These are phyloP conservation scores for Rhogogaster chlorosoma DNA, from an alignment of 2,888 invertebrate genomes.

Conservation along the genomic window DNA sequence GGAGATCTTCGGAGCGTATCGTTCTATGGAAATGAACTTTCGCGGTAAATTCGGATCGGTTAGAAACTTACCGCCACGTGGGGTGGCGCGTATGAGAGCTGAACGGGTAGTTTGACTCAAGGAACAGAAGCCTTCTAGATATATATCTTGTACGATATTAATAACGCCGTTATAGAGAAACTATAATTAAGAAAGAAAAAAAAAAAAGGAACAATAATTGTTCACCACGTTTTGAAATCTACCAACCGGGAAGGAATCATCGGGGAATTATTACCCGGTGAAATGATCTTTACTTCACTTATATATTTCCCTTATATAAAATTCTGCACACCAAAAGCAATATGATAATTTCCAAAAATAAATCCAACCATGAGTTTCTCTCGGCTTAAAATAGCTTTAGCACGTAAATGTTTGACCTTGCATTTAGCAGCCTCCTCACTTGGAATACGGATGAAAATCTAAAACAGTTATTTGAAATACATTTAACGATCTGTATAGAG, in stretches of 20 bases:
- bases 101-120: slow-evolving; percentile 3
- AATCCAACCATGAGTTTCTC: slow-evolving; percentile 1
- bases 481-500: background rate
- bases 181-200: background rate
- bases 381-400: background rate
- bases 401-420: slow-evolving; percentile 26
- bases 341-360: slow-evolving; percentile 39
- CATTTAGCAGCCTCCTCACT: slow-evolving; percentile 13
- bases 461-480: background rate
- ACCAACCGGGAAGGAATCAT: background rate
- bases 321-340: background rate
- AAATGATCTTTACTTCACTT: background rate
- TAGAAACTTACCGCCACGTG: slow-evolving; percentile 43
- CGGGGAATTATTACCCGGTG: background rate
- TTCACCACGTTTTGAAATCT: background rate
- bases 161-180: background rate
- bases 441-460: background rate
- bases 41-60: slow-evolving; percentile 40
- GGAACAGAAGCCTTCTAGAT: background rate
- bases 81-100: background rate
- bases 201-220: background rate
- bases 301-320: background rate
- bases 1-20: slow-evolving; percentile 49
- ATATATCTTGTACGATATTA: slow-evolving; percentile 7
- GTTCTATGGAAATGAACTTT: slow-evolving; percentile 45